Conservation (phyloP, 2,888 invertebrate species). For the Phalera bucephala region DNA sequence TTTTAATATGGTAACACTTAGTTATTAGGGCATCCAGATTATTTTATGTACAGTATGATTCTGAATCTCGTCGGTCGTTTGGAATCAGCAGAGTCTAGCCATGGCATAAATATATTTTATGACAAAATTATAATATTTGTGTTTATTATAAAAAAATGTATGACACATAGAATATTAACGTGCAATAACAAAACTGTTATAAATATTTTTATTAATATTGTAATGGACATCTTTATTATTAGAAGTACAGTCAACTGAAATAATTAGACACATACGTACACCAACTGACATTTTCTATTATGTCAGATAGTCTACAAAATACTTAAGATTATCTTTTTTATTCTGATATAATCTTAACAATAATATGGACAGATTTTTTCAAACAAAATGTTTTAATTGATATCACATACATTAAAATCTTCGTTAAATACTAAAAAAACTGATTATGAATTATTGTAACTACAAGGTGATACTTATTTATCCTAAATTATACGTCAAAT, state of each 20-base stretch:
- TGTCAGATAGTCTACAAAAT: conserved; percentile 29
- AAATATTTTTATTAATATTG: conserved; percentile 15
- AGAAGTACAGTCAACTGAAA: conserved; percentile 21
- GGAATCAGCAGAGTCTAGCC: conserved; percentile 5
- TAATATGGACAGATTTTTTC: conserved; percentile 67
- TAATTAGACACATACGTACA: conserved; percentile 16
- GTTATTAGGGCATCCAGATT: conserved; percentile 2
- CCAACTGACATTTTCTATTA: conserved; percentile 16
- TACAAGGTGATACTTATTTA: conserved; percentile 7
- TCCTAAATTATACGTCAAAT: not conserved
- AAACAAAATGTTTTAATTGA: conserved; percentile 56
- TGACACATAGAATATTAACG: conserved; percentile 18
- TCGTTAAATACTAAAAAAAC: conserved; percentile 42
- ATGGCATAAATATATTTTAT: conserved; percentile 8
- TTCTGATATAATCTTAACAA: conserved; percentile 29
- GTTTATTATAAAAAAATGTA: conserved; percentile 13
- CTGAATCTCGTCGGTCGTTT: conserved; percentile 7
- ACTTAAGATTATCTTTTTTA: conserved; percentile 31
- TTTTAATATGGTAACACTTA: conserved; percentile 22
- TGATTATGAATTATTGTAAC: conserved; percentile 21
- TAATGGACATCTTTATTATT: conserved; percentile 15
- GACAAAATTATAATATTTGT: conserved; percentile 9
- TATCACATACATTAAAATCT: conserved; percentile 59
- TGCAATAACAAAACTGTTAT: conserved; percentile 9
- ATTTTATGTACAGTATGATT: conserved; percentile 7